Conservation (phyloP, 2,113 vertebrate species). For the Xenus cinereus region DNA sequence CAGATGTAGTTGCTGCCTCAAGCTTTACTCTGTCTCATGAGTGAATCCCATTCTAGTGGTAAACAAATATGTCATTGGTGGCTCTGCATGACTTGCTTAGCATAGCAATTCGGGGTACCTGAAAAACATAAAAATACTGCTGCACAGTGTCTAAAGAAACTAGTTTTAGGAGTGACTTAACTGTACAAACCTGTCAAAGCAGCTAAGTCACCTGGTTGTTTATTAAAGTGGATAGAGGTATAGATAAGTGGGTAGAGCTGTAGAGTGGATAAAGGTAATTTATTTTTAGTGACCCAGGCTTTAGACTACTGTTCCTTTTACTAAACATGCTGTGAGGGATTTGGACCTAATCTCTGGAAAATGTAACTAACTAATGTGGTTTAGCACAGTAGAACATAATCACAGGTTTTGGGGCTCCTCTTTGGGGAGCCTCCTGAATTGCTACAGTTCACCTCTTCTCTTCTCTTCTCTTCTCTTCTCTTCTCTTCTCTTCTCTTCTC, state of each 20-base stretch:
- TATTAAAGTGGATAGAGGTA: not conserved
- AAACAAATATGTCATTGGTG: not conserved
- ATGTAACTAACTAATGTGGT: not conserved
- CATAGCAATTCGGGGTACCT: not conserved
- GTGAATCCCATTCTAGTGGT: not conserved
- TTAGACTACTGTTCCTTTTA: not conserved
- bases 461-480: too few relatives aligned
- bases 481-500: too few relatives aligned
- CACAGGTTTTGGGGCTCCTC: not conserved
- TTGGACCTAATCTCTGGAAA: not conserved
- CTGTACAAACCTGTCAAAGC: not conserved
- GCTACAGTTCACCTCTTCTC: too few relatives aligned
- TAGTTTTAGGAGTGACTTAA: not conserved
- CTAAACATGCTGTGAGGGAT: not conserved
- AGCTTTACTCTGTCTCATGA: not conserved
- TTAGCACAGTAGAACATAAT: not conserved
- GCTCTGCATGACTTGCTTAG: not conserved
- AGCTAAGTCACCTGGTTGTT: not conserved
- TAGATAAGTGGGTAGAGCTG: not conserved
- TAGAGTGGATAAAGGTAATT: not conserved
- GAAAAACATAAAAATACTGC: not conserved
- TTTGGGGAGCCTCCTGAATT: not conserved
- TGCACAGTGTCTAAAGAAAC: not conserved
- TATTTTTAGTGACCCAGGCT: not conserved
- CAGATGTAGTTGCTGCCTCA: not conserved